These are phyloP conservation scores for Eupithecia subumbrata DNA, from an alignment of 2,888 invertebrate species.

Conservation along the genomic window DNA sequence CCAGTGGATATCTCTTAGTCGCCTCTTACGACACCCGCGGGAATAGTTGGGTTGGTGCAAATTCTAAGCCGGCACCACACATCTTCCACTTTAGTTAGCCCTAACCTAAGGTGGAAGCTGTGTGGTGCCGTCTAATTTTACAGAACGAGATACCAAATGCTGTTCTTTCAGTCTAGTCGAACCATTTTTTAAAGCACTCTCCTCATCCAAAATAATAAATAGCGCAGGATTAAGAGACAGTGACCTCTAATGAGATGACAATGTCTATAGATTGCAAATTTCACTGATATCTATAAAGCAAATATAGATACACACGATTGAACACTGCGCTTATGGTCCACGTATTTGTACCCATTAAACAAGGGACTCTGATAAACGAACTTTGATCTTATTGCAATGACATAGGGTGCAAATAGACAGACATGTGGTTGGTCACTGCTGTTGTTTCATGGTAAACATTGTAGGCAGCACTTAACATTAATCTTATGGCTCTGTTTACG, in stretches of 20 bases:
- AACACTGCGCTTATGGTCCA: conserved; percentile 48
- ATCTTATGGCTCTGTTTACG: conserved; percentile 49
- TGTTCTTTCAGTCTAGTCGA: too few species aligned
- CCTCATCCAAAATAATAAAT: neutral
- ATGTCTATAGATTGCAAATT: neutral
- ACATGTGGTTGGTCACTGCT: conserved; percentile 34
- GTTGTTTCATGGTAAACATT: conserved; percentile 41
- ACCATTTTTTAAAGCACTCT: too few species aligned
- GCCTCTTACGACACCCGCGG: too few species aligned
- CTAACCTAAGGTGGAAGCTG: too few species aligned
- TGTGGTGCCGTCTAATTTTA: too few species aligned
- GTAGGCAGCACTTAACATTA: conserved; percentile 48
- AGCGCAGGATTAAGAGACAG: neutral
- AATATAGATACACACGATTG: conserved; percentile 46
- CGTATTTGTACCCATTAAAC: conserved; percentile 45
- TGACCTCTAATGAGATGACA: neutral
- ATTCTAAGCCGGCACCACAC: too few species aligned
- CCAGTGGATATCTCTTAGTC: too few species aligned
- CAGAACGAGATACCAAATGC: too few species aligned
- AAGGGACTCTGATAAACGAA: conserved; percentile 23
- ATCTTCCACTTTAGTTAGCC: too few species aligned
- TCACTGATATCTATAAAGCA: conserved; percentile 50
- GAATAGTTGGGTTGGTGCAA: too few species aligned
- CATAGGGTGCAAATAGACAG: conserved; percentile 13
- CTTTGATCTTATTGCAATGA: conserved; percentile 18